Percentiles rank a stretch among this genome's conserved stretches.
Conservation (phyloP, 2,797 vertebrate species). For the Taeniopygia guttata region DNA sequence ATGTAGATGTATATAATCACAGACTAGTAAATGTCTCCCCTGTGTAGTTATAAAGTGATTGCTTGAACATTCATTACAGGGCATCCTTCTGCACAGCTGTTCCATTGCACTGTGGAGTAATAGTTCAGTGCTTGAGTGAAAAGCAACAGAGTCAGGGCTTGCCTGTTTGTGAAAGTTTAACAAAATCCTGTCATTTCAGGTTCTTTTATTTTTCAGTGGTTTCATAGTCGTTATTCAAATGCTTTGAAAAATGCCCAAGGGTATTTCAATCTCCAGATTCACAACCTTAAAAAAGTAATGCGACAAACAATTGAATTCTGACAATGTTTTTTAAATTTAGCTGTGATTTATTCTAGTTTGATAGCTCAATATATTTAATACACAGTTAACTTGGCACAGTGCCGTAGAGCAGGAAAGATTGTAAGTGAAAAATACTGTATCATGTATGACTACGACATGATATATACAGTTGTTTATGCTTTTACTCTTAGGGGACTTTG, state of each 20-base stretch:
- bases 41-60: conserved; percentile 36
- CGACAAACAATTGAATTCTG: neutral
- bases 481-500: neutral
- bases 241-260: neutral
- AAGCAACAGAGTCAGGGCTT: neutral
- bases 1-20: neutral
- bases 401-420: neutral
- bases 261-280: neutral
- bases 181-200: neutral
- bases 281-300: neutral
- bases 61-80: neutral
- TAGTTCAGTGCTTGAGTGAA: neutral
- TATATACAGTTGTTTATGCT: neutral
- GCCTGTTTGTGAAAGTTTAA: neutral
- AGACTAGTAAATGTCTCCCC: conserved; percentile 35
- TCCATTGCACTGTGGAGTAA: neutral
- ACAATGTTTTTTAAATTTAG: neutral
- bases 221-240: neutral
- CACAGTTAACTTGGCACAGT: neutral
- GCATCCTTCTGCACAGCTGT: conserved; percentile 6
- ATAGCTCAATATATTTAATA: neutral
- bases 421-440: neutral
- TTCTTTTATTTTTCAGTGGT: neutral
- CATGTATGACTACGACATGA: conserved; percentile 7
- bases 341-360: neutral